Evolutionary conservation across 64 coral and sea anemone species (phyloP).

Genomic region (Stichodactyla mertensii): DNA sequence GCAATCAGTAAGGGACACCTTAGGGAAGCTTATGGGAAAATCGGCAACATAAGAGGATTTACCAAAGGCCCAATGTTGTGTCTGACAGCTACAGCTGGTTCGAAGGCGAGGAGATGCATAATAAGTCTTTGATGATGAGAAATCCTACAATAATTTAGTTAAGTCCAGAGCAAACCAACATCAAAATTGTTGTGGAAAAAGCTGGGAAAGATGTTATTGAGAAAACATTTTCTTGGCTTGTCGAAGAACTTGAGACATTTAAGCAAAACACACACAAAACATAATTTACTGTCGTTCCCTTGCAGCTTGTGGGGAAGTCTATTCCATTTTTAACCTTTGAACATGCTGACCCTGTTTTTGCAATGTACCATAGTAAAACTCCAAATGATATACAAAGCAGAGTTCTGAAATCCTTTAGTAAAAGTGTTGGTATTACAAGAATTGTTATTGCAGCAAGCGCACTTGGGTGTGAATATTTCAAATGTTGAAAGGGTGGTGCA

Average conservation of each 20-base stretch:
- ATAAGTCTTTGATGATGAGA: slow-evolving; percentile 55
- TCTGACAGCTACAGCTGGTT: slow-evolving; percentile 44
- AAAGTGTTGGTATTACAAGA: slow-evolving; percentile 1
- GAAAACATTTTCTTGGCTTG: slow-evolving; percentile 36
- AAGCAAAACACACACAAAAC: slow-evolving; percentile 38
- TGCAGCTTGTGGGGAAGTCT: slow-evolving; percentile 49
- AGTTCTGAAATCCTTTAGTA: slow-evolving; percentile 30
- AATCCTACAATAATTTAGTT: slow-evolving; percentile 19
- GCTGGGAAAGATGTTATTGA: slow-evolving; percentile 25
- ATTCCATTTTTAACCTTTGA: slow-evolving; percentile 33
- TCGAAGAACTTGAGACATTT: slow-evolving; percentile 26
- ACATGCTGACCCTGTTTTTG: slow-evolving; percentile 12
- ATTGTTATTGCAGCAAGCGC: slow-evolving; percentile 46
- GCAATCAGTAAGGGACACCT: background rate
- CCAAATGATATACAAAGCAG: slow-evolving; percentile 21
- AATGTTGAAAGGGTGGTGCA: slow-evolving; percentile 39
- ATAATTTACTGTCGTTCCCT: slow-evolving; percentile 46
- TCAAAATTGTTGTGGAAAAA: slow-evolving; percentile 33
- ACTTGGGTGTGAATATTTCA: slow-evolving; percentile 41
- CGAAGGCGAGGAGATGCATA: slow-evolving; percentile 40
- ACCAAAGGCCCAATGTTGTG: slow-evolving; percentile 43
- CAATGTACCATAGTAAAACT: slow-evolving; percentile 54
- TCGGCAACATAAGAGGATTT: slow-evolving; percentile 44
- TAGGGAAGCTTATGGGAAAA: slow-evolving; percentile 54
- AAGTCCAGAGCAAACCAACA: slow-evolving; percentile 45